phyloP scores from a whole-genome alignment of 2,888 invertebrate species.

The Ennomos erosarius region DNA sequence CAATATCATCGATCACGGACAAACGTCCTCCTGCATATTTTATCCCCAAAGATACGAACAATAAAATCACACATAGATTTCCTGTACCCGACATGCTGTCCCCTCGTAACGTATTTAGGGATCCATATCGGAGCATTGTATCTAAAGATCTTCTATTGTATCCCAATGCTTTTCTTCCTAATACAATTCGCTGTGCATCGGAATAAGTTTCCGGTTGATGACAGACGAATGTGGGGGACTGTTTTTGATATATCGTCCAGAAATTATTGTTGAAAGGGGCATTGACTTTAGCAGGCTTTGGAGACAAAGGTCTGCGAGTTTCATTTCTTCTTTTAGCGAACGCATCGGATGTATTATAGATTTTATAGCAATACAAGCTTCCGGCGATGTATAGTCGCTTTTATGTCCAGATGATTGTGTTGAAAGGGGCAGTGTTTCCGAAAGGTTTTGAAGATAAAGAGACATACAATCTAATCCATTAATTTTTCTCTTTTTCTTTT shows the following conservation, averaged over 20 bases:
- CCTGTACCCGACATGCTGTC: constrained; percentile 42
- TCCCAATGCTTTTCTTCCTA: constrained; percentile 50
- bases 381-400: constrained; percentile 18
- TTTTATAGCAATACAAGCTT: constrained; percentile 18
- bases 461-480: constrained; percentile 19
- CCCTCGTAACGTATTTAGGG: constrained; percentile 46
- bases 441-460: constrained; percentile 23
- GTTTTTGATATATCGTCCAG: constrained; percentile 61
- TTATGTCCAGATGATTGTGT: constrained; percentile 23
- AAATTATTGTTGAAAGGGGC: constrained; percentile 56
- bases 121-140: constrained; percentile 45
- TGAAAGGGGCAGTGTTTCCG: constrained; percentile 25
- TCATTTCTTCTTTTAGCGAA: constrained; percentile 25
- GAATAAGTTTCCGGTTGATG: constrained; percentile 56
- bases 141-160: constrained; percentile 41
- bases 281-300: constrained; percentile 38
- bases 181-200: constrained; percentile 61
- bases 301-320: constrained; percentile 40
- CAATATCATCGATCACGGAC: constrained; percentile 40
- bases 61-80: constrained; percentile 46
- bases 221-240: constrained; percentile 48
- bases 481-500: constrained; percentile 6
- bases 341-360: constrained; percentile 12
- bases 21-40: constrained; percentile 41
- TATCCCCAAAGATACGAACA: constrained; percentile 43